Conservation (phyloP, 2,797 vertebrate genomes). For the Peromyscus attwateri region DNA sequence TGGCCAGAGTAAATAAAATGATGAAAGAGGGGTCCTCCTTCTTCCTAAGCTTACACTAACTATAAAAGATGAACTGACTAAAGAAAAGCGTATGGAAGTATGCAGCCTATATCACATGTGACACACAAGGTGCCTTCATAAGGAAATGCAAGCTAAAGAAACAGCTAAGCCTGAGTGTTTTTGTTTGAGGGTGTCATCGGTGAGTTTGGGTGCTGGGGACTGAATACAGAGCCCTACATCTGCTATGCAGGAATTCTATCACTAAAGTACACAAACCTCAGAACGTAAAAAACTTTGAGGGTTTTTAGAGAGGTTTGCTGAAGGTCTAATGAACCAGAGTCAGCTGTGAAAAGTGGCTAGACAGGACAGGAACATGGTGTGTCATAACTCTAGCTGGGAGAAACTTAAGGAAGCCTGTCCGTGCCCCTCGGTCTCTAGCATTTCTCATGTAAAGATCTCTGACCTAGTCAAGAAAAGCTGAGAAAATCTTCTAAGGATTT, state of each 20-base stretch:
- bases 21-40: not conserved
- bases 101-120: not conserved
- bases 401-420: too few species aligned
- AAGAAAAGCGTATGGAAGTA: not conserved
- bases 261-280: not conserved
- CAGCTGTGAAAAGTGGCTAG: not conserved
- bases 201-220: not conserved
- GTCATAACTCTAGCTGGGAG: not conserved
- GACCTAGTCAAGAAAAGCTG: not conserved
- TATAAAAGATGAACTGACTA: not conserved
- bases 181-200: not conserved
- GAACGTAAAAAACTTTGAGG: not conserved
- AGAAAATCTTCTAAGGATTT: not conserved
- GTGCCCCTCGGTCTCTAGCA: not conserved
- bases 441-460: not conserved
- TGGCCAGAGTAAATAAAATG: conserved; percentile 54
- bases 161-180: not conserved
- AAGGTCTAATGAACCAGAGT: not conserved
- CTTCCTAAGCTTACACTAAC: not conserved
- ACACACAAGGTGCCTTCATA: not conserved
- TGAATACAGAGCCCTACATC: not conserved
- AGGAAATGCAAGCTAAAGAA: not conserved
- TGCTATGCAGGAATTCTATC: not conserved
- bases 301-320: not conserved
- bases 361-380: not conserved